phyloP scores from a whole-genome alignment of 2,888 invertebrate genomes.

The Rhagonycha lutea region DNA sequence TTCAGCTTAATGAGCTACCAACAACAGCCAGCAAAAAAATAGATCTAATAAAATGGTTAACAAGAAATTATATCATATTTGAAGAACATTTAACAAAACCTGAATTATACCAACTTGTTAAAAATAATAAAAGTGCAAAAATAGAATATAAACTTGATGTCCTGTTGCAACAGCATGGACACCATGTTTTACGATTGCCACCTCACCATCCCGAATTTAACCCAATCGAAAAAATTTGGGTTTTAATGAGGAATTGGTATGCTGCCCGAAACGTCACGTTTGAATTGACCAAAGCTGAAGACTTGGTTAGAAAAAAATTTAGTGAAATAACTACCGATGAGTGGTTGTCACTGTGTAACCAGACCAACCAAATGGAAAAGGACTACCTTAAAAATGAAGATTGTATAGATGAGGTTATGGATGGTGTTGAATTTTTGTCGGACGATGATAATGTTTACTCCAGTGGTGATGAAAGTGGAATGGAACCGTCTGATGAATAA shows the following conservation, averaged over 20 bases:
- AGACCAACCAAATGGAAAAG: not conserved
- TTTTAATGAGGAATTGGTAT: constrained; percentile 20
- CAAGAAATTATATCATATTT: not conserved
- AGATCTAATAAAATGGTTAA: not conserved
- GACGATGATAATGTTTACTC: not conserved
- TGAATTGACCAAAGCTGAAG: not conserved
- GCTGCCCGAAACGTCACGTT: constrained; percentile 10
- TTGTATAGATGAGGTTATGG: not conserved
- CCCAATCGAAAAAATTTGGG: constrained; percentile 23
- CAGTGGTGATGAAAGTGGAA: not conserved
- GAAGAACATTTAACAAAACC: not conserved
- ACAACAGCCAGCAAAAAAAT: not conserved
- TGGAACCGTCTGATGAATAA: not conserved
- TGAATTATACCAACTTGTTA: not conserved
- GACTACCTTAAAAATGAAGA: not conserved
- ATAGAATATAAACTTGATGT: not conserved
- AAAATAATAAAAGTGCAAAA: not conserved
- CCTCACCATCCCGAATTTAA: constrained; percentile 11
- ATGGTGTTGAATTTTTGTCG: not conserved
- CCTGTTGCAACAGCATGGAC: constrained; percentile 2
- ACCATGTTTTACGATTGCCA: constrained; percentile 20
- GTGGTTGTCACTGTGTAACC: constrained; percentile 1
- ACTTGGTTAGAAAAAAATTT: not conserved
- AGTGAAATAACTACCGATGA: not conserved
- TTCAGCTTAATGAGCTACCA: not conserved